Conservation (phyloP, 1,140 invertebrate genomes). For the Meloidogyne exigua region DNA sequence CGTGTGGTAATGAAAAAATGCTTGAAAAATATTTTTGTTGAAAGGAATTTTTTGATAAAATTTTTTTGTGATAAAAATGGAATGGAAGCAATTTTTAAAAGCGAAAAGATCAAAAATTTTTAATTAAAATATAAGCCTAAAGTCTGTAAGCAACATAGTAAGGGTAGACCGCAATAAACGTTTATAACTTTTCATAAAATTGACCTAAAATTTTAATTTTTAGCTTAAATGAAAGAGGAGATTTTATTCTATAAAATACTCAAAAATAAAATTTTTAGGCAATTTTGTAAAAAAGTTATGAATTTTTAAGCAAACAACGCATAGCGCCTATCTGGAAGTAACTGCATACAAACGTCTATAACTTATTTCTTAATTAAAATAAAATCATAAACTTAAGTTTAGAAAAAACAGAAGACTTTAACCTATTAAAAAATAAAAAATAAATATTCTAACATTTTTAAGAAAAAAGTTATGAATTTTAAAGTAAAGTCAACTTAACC, state of each 20-base stretch:
- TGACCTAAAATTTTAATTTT: no score
- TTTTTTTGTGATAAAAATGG: not conserved
- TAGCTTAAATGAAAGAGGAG: no score
- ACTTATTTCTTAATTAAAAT: not conserved
- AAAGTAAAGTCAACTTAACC: not conserved
- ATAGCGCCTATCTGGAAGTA: no score
- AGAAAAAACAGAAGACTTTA: not conserved
- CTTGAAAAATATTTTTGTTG: not conserved
- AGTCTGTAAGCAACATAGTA: no score
- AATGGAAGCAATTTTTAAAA: not conserved
- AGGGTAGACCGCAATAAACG: no score
- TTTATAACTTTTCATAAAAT: no score
- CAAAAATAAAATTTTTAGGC: no score
- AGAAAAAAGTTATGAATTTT: slow-evolving; percentile 2
- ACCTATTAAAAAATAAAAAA: not conserved
- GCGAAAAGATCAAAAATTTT: not conserved
- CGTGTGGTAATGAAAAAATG: not conserved
- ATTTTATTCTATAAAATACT: no score
- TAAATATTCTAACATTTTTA: not conserved
- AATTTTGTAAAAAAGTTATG: no score
- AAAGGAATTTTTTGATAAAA: not conserved
- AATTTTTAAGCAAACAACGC: no score
- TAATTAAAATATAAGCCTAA: no score
- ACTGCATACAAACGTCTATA: not conserved
- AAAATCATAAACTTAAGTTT: not conserved